Evolutionary conservation across 2,797 vertebrate genomes (phyloP).

Genomic region (Rhabdomys pumilio): DNA sequence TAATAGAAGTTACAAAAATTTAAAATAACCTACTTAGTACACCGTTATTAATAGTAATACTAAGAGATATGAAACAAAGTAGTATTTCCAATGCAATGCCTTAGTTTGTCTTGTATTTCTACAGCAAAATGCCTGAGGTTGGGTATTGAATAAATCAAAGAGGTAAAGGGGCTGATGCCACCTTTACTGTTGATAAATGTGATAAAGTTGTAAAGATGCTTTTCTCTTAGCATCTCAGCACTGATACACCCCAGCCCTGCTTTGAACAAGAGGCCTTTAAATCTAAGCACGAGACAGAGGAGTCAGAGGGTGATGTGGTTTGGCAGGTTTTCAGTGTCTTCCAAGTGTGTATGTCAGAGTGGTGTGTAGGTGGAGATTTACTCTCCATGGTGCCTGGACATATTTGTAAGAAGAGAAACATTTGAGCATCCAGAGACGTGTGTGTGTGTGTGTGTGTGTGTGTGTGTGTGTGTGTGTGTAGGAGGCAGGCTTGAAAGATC

Average conservation of each 20-base stretch:
- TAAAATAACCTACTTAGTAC: background rate
- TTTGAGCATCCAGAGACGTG: background rate
- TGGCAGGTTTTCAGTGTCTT: background rate
- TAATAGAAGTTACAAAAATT: background rate
- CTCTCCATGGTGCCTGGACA: background rate
- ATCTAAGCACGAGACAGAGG: background rate
- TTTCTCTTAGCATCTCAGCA: background rate
- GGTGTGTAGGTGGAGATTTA: background rate
- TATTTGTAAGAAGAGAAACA: background rate
- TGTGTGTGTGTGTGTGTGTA: background rate
- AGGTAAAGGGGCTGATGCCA: background rate
- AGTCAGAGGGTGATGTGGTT: background rate
- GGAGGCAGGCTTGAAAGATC: background rate
- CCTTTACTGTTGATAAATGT: background rate
- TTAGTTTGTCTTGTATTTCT: background rate
- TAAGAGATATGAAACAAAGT: background rate
- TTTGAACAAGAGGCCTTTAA: background rate
- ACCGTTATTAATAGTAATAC: background rate
- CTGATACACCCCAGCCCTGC: background rate
- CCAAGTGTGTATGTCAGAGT: background rate
- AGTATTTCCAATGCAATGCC: background rate
- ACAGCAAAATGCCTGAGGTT: background rate
- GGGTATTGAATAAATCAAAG: background rate
- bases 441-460: background rate
- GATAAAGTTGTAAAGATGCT: background rate